A percentile compares a stretch with the other conserved stretches of the same genome.
Evolutionary conservation across 1,140 invertebrate genomes (phyloP).

Genomic region (Agraylea sexmaculata): DNA sequence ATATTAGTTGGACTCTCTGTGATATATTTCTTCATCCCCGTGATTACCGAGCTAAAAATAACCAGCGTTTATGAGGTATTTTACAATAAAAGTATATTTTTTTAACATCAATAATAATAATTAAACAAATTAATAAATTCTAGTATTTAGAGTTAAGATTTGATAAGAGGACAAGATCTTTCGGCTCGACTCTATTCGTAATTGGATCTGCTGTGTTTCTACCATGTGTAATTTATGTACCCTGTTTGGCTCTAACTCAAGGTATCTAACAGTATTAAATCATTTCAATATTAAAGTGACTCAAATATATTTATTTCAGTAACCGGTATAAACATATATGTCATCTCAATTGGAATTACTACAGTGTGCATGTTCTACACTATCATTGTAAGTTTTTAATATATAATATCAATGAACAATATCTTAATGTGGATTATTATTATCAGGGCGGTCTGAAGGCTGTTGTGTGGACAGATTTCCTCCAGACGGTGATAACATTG

Average conservation of each 20-base stretch:
- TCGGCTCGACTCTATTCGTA: no score
- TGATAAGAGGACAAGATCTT: no score
- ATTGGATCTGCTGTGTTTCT: no score
- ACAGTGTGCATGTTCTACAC: constrained; percentile 75
- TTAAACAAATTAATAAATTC: no score
- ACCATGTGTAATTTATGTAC: no score
- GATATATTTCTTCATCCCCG: constrained; percentile 6
- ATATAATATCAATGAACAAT: not conserved
- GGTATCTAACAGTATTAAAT: no score
- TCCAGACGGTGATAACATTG: constrained; percentile 69
- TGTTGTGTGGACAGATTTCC: constrained; percentile 77
- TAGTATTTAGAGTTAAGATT: no score
- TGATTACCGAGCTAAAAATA: constrained; percentile 5
- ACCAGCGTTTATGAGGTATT: constrained; percentile 10
- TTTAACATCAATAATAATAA: no score
- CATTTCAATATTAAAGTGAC: no score
- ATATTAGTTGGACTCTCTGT: not conserved
- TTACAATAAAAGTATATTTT: no score
- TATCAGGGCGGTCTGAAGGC: constrained; percentile 73
- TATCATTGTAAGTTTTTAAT: constrained; percentile 50
- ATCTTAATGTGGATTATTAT: constrained; percentile 13
- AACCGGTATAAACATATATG: constrained; percentile 51
- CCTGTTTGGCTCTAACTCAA: no score
- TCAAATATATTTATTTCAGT: no score
- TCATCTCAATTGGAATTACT: constrained; percentile 57